Conservation (phyloP, 2,888 invertebrate species). For the Drosophila paramelanica region DNA sequence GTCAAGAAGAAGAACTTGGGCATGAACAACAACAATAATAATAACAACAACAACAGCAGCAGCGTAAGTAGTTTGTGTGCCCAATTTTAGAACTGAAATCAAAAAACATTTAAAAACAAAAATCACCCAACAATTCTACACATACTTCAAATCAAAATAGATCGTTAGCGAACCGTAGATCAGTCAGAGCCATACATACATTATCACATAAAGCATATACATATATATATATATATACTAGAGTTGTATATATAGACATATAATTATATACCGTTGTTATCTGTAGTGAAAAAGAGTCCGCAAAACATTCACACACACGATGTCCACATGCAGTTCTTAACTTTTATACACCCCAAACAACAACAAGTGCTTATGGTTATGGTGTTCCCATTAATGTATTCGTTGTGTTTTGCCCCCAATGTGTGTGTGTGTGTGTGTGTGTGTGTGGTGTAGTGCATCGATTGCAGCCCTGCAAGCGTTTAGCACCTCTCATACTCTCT, state of each 20-base stretch:
- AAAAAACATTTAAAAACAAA: slow-evolving; percentile 24
- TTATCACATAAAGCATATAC: slow-evolving; percentile 32
- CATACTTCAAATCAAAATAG: slow-evolving; percentile 25
- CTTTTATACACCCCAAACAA: slow-evolving; percentile 32
- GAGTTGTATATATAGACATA: slow-evolving; percentile 1
- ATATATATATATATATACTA: slow-evolving; percentile 2
- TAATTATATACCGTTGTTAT: slow-evolving; percentile 21
- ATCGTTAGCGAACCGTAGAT: slow-evolving; percentile 38
- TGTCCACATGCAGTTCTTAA: slow-evolving; percentile 22
- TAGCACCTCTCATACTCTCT: slow-evolving; percentile 9
- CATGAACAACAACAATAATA: slow-evolving; percentile 84
- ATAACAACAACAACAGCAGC: slow-evolving; percentile 82
- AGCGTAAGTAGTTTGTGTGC: slow-evolving; percentile 82
- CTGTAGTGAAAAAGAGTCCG: slow-evolving; percentile 38
- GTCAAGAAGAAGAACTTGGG: slow-evolving; percentile 91
- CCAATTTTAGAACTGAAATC: slow-evolving; percentile 26
- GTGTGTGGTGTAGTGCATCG: slow-evolving; percentile 31
- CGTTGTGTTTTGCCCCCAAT: slow-evolving; percentile 25
- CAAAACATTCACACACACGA: slow-evolving; percentile 34
- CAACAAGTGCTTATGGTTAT: slow-evolving; percentile 70
- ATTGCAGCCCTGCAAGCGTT: slow-evolving; percentile 18
- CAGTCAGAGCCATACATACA: slow-evolving; percentile 33
- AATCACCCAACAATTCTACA: slow-evolving; percentile 42
- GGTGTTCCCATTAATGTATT: slow-evolving; percentile 55
- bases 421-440: slow-evolving; percentile 32